Evolutionary conservation across 2,797 vertebrate species (phyloP), one percentile per base, ranked within the genome.

Genomic region (Hemitrygon akajei): DNA sequence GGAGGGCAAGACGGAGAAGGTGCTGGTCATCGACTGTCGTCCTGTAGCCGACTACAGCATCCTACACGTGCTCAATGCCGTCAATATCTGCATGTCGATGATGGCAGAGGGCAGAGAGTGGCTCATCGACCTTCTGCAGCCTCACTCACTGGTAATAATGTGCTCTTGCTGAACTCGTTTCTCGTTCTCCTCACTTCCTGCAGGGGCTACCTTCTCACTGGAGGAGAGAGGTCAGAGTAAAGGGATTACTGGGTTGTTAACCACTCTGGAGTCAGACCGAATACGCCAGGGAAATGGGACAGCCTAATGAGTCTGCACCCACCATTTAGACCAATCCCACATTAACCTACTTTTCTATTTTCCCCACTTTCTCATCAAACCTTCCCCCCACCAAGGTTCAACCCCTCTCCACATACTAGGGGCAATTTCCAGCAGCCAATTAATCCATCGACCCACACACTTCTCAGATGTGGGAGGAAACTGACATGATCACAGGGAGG

Each of bases 1-100:
- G 81, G 76, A 92, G 56, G 93, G 94, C 73, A 93, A 94, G 89
- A 94, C 30, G 30, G 94, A 94, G 63, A 93, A 94, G 40, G 94
- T 94, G 60, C 69, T 94, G 81, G 94, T 94, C 27, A 94, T 94
- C 37, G 94, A 94, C 81, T 94, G 94, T 76, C 94, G 94, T n/a
- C 94, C 94, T 0, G 58, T 94, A 34, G 92, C 22, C 27, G 94
- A 94, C 73, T 94, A 94, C 93, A 94, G 93, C 76, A 91, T 93
- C 20, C 94, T 94, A 22, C 94, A 94, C 18, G 94, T 94, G 75
- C 63, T 94, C 47, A 93, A 92, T 12, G 94, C 94, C 0, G 94
- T 94, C 25, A 94, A 94, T 30, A n/a, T 94, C 25, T 94, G 94
- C 75, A 91, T 93, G 34, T 94, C 94, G 27, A 94, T 94, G 81